phyloP scores from a whole-genome alignment of 2,797 vertebrate species.

The Centropyge bicolor region DNA sequence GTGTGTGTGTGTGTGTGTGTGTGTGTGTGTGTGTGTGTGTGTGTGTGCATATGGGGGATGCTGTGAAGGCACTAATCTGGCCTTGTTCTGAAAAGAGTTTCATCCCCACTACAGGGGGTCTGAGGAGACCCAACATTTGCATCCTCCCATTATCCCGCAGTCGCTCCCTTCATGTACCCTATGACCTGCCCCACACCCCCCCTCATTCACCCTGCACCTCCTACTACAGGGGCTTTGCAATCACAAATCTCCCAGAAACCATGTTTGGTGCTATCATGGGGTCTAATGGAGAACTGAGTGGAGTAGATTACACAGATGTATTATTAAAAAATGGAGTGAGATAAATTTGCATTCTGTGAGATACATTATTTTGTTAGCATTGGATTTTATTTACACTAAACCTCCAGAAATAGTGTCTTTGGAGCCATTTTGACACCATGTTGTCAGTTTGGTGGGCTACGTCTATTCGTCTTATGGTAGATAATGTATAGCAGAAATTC shows the following conservation, averaged over 20 bases:
- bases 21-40: conserved; percentile 39
- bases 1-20: conserved; percentile 21
- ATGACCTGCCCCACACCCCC: conserved; percentile 17
- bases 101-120: conserved; percentile 59
- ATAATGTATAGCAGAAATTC: too few species aligned
- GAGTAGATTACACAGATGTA: not conserved
- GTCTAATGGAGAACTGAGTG: not conserved
- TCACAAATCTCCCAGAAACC: not conserved
- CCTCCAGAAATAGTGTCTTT: too few species aligned
- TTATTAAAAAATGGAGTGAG: not conserved
- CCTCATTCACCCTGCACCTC: not conserved
- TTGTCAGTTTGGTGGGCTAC: too few species aligned
- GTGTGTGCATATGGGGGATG: not conserved
- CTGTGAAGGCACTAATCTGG: conserved; percentile 54
- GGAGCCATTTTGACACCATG: too few species aligned
- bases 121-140: conserved; percentile 12
- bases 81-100: conserved; percentile 62
- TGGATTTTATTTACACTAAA: too few species aligned
- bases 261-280: not conserved
- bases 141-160: conserved; percentile 5
- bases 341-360: not conserved
- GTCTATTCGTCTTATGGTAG: too few species aligned
- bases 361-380: too few species aligned
- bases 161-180: conserved; percentile 2
- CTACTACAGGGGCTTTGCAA: not conserved